Evolutionary conservation across 2,113 vertebrate genomes (phyloP), one percentile per base, ranked within the genome.

Genomic region (Elephantulus edwardii): DNA sequence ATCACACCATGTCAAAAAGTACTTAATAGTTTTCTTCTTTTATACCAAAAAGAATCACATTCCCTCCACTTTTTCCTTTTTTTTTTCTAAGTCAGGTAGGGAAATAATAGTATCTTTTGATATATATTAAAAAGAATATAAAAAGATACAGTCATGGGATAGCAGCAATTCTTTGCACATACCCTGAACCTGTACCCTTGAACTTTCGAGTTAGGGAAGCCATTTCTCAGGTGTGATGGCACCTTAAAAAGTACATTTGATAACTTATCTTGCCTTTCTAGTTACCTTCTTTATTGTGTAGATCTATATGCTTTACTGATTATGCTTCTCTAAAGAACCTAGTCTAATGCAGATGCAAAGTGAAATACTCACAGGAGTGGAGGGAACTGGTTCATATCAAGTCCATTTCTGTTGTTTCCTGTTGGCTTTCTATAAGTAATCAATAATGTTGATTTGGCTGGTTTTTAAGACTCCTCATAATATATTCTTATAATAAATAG

Each of bases 1-100:
- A 77, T 90, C 82, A 91, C 79, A 92, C 90, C 46, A 42, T 92
- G 93, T 90, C 86, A 85, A 80, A 90, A 64, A 75, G 82, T 54
- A 83, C 16, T 62, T 56, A 60, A 84, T 33, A 64, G 80, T 93
- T 94, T 94, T 58, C 70, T 60, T 83, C 80, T 81, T 89, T 91
- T 66, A 89, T 76, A 80, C 33, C 79, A 30, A 89, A 91, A 83
- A 72, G 20, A 62, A 42, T n/a, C 88, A 76, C 52, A 86, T 70
- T 90, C 22, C 77, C 30, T 88, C 77, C 72, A 83, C 22, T 75
- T 24, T 81, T 85, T 91, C 83, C 92, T 74, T 60, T n/a, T n/a
- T n/a, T n/a, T n/a, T n/a, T n/a, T n/a, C n/a, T n/a, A n/a, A n/a
- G 50, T 24, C 71, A 88, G 19, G 78, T 38, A 85, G 75, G 85